Evolutionary conservation across 92 coral and sea anemone genomes (phyloP).

Genomic region (Galaxea fascicularis): DNA sequence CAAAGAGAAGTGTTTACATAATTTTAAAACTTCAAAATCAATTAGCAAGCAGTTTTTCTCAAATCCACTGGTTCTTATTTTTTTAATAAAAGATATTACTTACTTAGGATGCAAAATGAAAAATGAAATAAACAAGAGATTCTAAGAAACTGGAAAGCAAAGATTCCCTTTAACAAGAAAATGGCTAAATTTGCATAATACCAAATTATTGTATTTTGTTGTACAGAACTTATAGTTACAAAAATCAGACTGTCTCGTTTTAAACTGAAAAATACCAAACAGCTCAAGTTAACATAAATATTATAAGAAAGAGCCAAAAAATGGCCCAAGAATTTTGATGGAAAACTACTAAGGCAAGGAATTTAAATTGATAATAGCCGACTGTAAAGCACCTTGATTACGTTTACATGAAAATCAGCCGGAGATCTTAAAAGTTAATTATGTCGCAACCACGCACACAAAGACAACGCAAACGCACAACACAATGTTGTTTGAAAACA

Average conservation of each 20-base stretch:
- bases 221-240: background rate
- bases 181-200: background rate
- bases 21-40: too few relatives aligned
- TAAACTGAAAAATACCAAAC: background rate
- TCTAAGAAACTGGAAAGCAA: background rate
- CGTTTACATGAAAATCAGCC: constrained; percentile 19
- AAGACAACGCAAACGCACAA: background rate
- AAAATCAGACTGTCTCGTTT: background rate
- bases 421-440: constrained; percentile 12
- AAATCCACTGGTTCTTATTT: background rate
- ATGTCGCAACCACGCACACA: background rate
- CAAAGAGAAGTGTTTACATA: too few relatives aligned
- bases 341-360: background rate
- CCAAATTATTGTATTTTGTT: background rate
- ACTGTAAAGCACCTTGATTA: background rate
- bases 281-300: background rate
- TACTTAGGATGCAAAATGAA: background rate
- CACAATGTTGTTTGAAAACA: background rate
- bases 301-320: background rate
- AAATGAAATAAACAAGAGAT: background rate
- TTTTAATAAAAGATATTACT: background rate
- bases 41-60: background rate
- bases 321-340: background rate
- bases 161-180: background rate
- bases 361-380: background rate